Percentiles rank a stretch among this genome's conserved stretches.
Evolutionary conservation across 2,797 vertebrate genomes (phyloP).

Genomic region (Melanotaenia nigrans): DNA sequence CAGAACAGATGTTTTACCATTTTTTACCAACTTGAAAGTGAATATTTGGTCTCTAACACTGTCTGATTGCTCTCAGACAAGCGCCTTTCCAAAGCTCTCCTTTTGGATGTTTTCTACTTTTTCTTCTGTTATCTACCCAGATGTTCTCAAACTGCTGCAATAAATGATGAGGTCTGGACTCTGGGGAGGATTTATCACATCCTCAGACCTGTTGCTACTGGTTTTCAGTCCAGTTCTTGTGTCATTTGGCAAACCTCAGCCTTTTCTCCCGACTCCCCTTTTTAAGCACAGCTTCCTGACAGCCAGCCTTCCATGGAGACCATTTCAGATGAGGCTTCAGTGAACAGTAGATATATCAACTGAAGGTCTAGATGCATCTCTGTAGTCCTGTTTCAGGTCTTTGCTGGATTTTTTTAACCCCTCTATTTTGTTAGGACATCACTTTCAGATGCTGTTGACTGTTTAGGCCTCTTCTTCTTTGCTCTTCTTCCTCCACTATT

Average conservation of each 20-base stretch:
- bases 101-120: neutral
- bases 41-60: too few relatives aligned
- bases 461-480: neutral
- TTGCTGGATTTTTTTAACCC: neutral
- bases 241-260: too few relatives aligned
- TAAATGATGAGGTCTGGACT: neutral
- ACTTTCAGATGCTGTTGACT: neutral
- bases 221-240: too few relatives aligned
- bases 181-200: too few relatives aligned
- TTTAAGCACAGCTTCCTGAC: neutral
- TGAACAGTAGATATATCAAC: neutral
- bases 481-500: neutral
- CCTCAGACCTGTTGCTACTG: neutral
- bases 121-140: neutral
- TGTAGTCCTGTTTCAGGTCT: neutral
- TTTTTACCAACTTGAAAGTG: too few relatives aligned
- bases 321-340: too few relatives aligned
- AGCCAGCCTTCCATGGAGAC: too few relatives aligned
- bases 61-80: neutral
- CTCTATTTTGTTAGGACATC: neutral
- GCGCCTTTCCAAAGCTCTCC: too few relatives aligned
- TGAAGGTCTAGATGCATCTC: neutral
- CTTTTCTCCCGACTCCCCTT: too few relatives aligned
- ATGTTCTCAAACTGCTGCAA: neutral
- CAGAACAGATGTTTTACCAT: too few relatives aligned